Evolutionary conservation across 2,113 vertebrate species (phyloP).

Genomic region (Eurypyga helias): DNA sequence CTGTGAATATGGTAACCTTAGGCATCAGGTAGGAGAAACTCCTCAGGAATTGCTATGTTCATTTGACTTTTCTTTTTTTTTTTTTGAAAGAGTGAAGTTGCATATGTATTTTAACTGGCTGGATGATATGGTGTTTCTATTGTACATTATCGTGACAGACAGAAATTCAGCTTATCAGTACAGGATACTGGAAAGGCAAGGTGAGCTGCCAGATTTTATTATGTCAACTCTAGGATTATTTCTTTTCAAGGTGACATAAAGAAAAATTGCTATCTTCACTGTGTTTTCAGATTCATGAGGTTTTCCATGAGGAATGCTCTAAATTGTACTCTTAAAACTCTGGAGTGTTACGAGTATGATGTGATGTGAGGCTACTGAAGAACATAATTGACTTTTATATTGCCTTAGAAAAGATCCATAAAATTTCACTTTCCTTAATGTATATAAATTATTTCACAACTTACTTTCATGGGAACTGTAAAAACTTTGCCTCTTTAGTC

Average conservation of each 20-base stretch:
- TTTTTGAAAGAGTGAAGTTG: neutral
- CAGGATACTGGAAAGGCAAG: neutral
- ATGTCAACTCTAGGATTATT: neutral
- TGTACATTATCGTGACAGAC: neutral
- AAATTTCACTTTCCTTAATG: neutral
- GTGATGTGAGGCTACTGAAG: rapidly evolving
- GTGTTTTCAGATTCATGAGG: neutral
- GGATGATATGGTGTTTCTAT: neutral
- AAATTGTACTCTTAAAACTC: neutral
- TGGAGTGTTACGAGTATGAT: rapidly evolving
- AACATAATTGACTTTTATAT: neutral
- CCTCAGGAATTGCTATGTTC: neutral
- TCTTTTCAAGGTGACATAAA: neutral
- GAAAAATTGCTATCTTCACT: neutral
- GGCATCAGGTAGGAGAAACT: neutral
- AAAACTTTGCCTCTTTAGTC: neutral
- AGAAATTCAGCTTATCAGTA: neutral
- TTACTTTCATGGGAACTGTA: neutral
- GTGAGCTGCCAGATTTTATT: neutral
- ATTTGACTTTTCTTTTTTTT: neutral
- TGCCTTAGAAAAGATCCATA: neutral
- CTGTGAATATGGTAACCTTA: neutral
- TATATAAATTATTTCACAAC: neutral
- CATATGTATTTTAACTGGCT: neutral
- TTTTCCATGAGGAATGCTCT: neutral